Base-by-base conservation (phyloP, 1,140 invertebrate species). In the Hyles vespertilio region DNA sequence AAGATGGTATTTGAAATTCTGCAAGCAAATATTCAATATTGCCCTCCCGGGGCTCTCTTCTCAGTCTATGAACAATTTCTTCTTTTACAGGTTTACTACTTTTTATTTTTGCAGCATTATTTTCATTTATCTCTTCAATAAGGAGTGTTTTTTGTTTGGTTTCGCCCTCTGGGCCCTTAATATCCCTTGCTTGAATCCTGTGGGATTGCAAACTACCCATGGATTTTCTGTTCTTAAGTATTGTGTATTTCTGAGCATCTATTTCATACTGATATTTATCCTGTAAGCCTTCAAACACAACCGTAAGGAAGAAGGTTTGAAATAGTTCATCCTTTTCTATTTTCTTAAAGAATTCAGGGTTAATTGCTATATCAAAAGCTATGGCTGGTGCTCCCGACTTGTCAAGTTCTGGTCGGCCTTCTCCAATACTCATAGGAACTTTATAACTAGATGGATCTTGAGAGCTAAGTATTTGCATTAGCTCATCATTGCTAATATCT, bases 351-450 rank as follows among this genome's bases (percentile, higher is more conserved):
- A 96, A 96, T 9, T 86, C 83, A 5, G 94, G 90, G 79, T 95
- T 94, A 8, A 97, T 92, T 5, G 95, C 94, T 45, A 97, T 91
- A 83, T 97, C 95, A 83, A 93, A 95, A 0, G 92, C 94, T 59
- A 92, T 92, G 32, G 93, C 93, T 0, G 91, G 90, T 10, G 90
- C 87, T 10, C 94, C 93, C 65, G 91, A 92, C 84, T 96, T 97
- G 81, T 97, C 96, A 32, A 89, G 83, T 74, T 97, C 96, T 9
- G 90, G 89, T 68, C 94, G 93, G 49, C 94, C 91, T 76, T 94
- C 93, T 0, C 96, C 96, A 65, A 98, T 94, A 77, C 96, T 97
- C 94, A 98, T 95, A 2, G 97, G 96, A 48, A 98, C 92, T 53
- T 94, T 89, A 79, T 93, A 98, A 47, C 91, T 91, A 4, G 92